phyloP scores from a whole-genome alignment of 1,140 invertebrate genomes.

The Leguminivora glycinivorella region DNA sequence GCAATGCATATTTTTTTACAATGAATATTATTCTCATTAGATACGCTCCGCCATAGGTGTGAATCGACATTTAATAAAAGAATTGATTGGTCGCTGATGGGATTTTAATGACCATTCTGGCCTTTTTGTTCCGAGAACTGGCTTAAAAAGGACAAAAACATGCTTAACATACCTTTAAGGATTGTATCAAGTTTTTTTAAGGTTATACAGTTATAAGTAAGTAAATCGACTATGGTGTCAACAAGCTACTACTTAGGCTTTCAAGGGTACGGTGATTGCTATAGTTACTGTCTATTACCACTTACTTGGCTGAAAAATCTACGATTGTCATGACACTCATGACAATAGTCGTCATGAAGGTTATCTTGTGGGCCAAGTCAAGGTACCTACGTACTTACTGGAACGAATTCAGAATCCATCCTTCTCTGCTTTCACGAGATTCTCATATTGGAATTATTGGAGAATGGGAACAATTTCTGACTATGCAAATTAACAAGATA shows the following conservation, averaged over 20 bases:
- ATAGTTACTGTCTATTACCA: too few species aligned
- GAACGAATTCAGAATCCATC: too few species aligned
- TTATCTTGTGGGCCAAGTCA: too few species aligned
- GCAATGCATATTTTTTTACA: background rate
- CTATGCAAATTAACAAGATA: too few species aligned
- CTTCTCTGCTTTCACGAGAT: too few species aligned
- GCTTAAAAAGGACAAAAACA: background rate
- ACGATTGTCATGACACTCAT: too few species aligned
- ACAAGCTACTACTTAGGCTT: background rate
- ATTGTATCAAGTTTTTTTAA: background rate
- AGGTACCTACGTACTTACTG: too few species aligned
- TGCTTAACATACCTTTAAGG: background rate
- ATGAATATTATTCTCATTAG: constrained; percentile 45
- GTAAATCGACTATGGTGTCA: background rate
- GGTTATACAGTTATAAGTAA: background rate
- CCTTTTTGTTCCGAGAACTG: background rate
- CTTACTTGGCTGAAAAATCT: too few species aligned
- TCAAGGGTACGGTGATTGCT: too few species aligned
- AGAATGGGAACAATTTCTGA: too few species aligned
- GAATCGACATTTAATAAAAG: constrained; percentile 74
- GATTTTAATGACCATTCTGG: constrained; percentile 62
- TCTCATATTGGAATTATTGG: too few species aligned
- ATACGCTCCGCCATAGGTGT: constrained; percentile 63
- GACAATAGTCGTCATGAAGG: too few species aligned
- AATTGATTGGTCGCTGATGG: constrained; percentile 66